Evolutionary conservation across 1,140 invertebrate species (phyloP).

Genomic region (Heliconius himera): DNA sequence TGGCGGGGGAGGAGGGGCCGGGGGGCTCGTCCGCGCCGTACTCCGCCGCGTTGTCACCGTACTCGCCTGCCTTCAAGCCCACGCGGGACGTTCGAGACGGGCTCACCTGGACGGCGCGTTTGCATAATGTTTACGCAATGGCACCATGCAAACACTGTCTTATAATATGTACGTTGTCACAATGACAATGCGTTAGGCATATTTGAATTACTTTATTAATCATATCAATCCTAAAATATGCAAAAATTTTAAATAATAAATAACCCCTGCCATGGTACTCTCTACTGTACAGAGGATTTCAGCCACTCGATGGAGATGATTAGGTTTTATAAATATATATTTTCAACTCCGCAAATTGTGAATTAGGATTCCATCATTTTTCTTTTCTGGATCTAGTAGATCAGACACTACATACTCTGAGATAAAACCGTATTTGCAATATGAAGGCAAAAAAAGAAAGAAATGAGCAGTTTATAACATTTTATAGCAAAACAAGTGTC

Average conservation of each 20-base stretch:
- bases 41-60: conserved; percentile 63
- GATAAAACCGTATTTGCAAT: not conserved
- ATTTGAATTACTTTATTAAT: not conserved
- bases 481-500: not conserved
- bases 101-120: conserved; percentile 29
- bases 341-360: not conserved
- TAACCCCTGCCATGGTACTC: not conserved
- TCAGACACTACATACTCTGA: not conserved
- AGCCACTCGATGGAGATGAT: not conserved
- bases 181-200: not conserved
- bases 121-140: conserved; percentile 35
- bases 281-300: not conserved
- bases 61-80: conserved; percentile 62
- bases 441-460: not conserved
- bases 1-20: conserved; percentile 18
- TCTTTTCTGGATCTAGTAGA: no score
- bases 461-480: not conserved
- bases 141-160: not conserved
- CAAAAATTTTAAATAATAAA: not conserved
- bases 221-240: not conserved
- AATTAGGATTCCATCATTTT: no score
- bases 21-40: conserved; percentile 52
- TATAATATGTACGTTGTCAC: not conserved
- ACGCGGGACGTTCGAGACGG: conserved; percentile 35
- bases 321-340: not conserved